Percentiles rank a stretch among this genome's conserved stretches.
These are phyloP conservation scores for Dascillus cervinus DNA, from an alignment of 2,888 invertebrate species.

Conservation along the genomic window DNA sequence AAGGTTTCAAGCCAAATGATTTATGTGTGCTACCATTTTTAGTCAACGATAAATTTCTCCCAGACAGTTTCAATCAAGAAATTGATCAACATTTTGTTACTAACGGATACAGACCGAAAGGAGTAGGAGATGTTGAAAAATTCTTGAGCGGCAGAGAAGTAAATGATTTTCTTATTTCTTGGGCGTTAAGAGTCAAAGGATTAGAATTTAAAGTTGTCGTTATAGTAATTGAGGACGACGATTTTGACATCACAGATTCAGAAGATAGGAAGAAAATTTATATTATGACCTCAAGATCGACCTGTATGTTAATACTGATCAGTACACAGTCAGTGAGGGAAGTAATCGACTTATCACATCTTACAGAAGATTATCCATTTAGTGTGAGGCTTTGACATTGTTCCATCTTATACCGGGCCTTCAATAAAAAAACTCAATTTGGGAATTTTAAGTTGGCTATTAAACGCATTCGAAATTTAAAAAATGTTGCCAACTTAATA, in stretches of 20 bases:
- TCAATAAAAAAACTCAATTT: no score
- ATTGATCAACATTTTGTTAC: conserved; percentile 33
- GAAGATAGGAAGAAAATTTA: conserved; percentile 36
- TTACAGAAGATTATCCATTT: conserved; percentile 30
- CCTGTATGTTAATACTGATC: conserved; percentile 33
- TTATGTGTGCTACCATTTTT: conserved; percentile 36
- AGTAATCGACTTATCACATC: conserved; percentile 24
- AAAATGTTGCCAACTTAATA: not conserved
- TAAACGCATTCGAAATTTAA: not conserved
- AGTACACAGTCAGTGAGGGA: conserved; percentile 24
- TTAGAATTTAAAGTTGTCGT: conserved; percentile 38
- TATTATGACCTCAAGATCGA: conserved; percentile 37
- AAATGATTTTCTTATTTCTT: conserved; percentile 33
- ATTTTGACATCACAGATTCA: conserved; percentile 32
- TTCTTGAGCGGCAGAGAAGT: conserved; percentile 28
- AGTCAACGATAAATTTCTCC: conserved; percentile 25
- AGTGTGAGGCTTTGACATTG: conserved; percentile 12
- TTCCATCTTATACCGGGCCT: no score
- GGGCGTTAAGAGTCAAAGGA: conserved; percentile 36
- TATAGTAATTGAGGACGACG: conserved; percentile 35
- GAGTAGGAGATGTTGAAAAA: conserved; percentile 31
- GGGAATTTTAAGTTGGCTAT: no score
- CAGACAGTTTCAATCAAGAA: conserved; percentile 29
- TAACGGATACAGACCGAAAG: conserved; percentile 32
- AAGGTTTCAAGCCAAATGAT: conserved; percentile 36